Percentiles rank a stretch among this genome's conserved stretches.
Conservation (phyloP, 2,888 invertebrate genomes). For the Ochropleura plecta region DNA sequence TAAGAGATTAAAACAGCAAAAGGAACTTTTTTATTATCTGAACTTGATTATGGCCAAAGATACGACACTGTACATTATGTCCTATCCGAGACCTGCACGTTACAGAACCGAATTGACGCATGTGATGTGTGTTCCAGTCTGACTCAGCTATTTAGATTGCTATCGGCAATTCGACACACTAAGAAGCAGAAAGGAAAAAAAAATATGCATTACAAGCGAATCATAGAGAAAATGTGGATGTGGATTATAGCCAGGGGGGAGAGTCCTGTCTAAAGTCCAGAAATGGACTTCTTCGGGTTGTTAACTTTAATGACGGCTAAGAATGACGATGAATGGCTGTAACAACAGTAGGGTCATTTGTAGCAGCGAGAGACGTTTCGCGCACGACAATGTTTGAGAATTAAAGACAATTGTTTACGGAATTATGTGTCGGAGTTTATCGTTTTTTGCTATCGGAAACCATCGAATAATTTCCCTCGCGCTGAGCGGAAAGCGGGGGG, state of each 20-base stretch:
- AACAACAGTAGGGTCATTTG: constrained; percentile 44
- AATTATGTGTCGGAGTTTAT: background rate
- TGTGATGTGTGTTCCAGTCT: background rate
- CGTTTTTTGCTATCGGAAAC: background rate
- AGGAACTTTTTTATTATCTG: background rate
- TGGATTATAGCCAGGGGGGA: constrained; percentile 39
- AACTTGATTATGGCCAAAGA: background rate
- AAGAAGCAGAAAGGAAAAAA: background rate
- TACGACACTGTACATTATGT: background rate
- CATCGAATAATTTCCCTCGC: too few relatives aligned
- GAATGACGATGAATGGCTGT: constrained; percentile 48
- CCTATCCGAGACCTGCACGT: background rate
- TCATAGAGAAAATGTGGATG: constrained; percentile 6
- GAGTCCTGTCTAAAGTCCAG: constrained; percentile 42
- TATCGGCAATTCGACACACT: constrained; percentile 4
- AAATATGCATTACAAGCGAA: background rate
- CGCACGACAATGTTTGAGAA: constrained; percentile 15
- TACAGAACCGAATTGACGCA: background rate
- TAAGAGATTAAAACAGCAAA: background rate
- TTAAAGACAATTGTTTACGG: constrained; percentile 31
- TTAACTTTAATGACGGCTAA: constrained; percentile 47
- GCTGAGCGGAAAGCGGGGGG: too few relatives aligned
- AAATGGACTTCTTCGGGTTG: constrained; percentile 32
- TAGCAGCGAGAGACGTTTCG: constrained; percentile 5
- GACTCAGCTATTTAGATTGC: constrained; percentile 9